A percentile compares a stretch with the other conserved stretches of the same genome.
Evolutionary conservation across 2,888 invertebrate genomes (phyloP).

Genomic region (Dexiosoma caninum): DNA sequence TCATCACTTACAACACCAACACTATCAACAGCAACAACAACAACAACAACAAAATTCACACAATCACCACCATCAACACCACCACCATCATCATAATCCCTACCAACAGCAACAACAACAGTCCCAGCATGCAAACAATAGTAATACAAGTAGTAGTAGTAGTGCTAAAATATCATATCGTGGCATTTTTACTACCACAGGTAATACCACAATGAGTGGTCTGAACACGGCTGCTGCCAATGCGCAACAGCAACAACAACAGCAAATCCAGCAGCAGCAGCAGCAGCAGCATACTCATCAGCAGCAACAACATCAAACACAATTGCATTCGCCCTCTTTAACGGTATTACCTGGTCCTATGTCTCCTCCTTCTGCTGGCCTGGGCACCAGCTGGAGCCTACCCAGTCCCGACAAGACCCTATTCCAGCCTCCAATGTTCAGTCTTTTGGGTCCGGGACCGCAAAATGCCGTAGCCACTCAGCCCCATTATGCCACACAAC

Average conservation of each 20-base stretch:
- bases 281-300: conserved; percentile 69
- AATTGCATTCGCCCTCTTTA: conserved; percentile 76
- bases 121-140: conserved; percentile 75
- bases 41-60: conserved; percentile 68
- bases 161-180: conserved; percentile 82
- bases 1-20: conserved; percentile 67
- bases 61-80: conserved; percentile 71
- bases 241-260: conserved; percentile 60
- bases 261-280: conserved; percentile 69
- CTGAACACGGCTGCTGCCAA: conserved; percentile 61
- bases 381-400: conserved; percentile 85
- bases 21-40: conserved; percentile 70
- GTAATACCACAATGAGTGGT: conserved; percentile 78
- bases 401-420: conserved; percentile 84
- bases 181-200: conserved; percentile 85
- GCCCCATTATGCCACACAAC: conserved; percentile 79
- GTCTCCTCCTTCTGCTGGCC: conserved; percentile 80
- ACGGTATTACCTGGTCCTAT: conserved; percentile 77
- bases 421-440: conserved; percentile 82
- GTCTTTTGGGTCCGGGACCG: conserved; percentile 81
- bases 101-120: conserved; percentile 74
- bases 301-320: conserved; percentile 70
- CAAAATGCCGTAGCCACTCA: conserved; percentile 79
- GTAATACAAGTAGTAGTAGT: conserved; percentile 65
- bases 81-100: conserved; percentile 76